Evolutionary conservation across 2,888 invertebrate genomes (phyloP), one percentile per base, ranked within the genome.

Genomic region (Xylota sylvarum): DNA sequence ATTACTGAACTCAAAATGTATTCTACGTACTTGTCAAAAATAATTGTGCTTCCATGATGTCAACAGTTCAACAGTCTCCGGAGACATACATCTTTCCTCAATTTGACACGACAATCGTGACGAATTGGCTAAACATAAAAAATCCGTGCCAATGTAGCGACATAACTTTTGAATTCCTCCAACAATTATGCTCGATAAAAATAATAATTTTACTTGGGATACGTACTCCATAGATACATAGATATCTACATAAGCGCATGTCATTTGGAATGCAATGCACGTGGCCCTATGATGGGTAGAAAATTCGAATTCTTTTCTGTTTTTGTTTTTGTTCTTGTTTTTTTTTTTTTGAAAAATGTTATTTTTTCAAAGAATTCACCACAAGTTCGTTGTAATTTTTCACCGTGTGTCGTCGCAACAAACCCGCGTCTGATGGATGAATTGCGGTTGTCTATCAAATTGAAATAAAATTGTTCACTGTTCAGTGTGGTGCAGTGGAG

Each of bases 381-480:
- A 67, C 60, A 65, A 72, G 55, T 80, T 70, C 50, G 35, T 56
- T 62, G 69, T 70, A 67, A 72, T 73, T 60, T 43, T 65, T 62
- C 14, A 56, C 48, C 73, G 40, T 69, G 40, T 69, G 62, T 72
- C 43, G 50, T 58, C 55, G 32, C 23, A 23, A 23, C 23, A 43
- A 19, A 27, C 55, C 55, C 40, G 23, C 32, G 5, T 17, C 46
- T 80, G 74, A 70, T 85, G 60, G 70, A 76, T 76, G 56, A 52
- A 85, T 76, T 76, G 70, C 70, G 62, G 74, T 58, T 85, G 84
- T 74, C 80, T 70, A 80, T 85, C 84, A 85, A 85, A 85, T 43
- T 64, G 69, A 69, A 74, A 80, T 84, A 74, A 80, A 84, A 69
- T 32, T 27, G 67, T 79, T 79, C 60, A 43, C n/a, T 12, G n/a